A percentile compares a stretch with the other conserved stretches of the same genome.
Evolutionary conservation across 1,140 invertebrate genomes (phyloP).

Genomic region (Caenorhabditis brenneri): DNA sequence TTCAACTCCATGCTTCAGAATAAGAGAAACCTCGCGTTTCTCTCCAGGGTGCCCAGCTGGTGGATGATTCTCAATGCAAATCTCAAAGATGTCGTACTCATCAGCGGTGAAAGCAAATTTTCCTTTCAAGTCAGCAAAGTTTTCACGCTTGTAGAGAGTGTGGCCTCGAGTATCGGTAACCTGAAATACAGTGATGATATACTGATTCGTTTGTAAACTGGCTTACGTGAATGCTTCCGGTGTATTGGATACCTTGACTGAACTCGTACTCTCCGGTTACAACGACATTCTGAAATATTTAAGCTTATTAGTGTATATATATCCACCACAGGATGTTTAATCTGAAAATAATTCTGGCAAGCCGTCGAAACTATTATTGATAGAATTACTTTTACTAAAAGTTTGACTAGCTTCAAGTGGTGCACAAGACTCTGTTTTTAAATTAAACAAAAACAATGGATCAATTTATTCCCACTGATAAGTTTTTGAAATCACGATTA

Average conservation of each 20-base stretch:
- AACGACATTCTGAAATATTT: conserved; percentile 81
- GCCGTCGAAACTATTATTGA: too few relatives aligned
- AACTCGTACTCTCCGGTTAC: conserved; percentile 92
- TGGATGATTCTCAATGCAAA: conserved; percentile 89
- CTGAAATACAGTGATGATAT: too few relatives aligned
- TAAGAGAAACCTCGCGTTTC: conserved; percentile 84
- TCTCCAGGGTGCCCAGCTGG: conserved; percentile 77
- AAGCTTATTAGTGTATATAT: too few relatives aligned
- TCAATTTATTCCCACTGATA: too few relatives aligned
- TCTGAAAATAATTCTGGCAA: too few relatives aligned
- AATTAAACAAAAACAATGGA: too few relatives aligned
- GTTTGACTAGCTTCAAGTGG: too few relatives aligned
- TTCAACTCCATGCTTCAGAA: conserved; percentile 92
- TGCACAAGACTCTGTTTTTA: too few relatives aligned
- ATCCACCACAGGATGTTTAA: too few relatives aligned
- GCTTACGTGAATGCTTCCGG: conserved; percentile 87
- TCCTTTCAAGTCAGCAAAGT: conserved; percentile 81
- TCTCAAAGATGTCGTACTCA: conserved; percentile 93
- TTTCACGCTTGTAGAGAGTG: conserved; percentile 86
- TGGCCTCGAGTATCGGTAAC: conserved; percentile 91
- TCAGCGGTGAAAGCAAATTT: conserved; percentile 97
- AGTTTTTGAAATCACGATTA: too few relatives aligned
- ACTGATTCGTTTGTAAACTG: too few relatives aligned
- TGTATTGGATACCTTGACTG: conserved; percentile 82
- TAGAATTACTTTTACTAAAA: too few relatives aligned